Conservation (phyloP, 1,140 invertebrate genomes). For the Atopsyche davidsoni region DNA sequence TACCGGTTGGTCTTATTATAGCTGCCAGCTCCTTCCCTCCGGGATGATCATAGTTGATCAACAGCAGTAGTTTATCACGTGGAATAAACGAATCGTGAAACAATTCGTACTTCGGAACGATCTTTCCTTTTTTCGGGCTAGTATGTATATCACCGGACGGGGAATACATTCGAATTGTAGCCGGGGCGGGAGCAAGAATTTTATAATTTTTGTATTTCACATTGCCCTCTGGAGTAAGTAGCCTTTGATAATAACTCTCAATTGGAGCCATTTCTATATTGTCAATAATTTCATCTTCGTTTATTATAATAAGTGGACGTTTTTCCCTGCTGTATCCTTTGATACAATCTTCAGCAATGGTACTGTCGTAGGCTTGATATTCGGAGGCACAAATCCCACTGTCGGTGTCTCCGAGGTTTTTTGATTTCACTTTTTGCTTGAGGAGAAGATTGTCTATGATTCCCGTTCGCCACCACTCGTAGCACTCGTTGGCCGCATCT, state of each 20-base stretch:
- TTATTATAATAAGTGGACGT: slow-evolving; percentile 24
- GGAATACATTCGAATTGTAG: slow-evolving; percentile 34
- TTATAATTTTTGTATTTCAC: slow-evolving; percentile 38
- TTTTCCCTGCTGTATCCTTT: too few relatives aligned
- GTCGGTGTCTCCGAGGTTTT: slow-evolving; percentile 8
- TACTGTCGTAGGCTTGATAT: slow-evolving; percentile 8
- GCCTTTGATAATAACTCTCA: slow-evolving; percentile 32
- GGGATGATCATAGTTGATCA: slow-evolving; percentile 39
- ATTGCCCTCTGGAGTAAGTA: slow-evolving; percentile 38
- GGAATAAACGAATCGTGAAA: slow-evolving; percentile 35
- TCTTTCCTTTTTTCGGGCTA: slow-evolving; percentile 35
- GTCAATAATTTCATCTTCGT: slow-evolving; percentile 18
- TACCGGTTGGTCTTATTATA: slow-evolving; percentile 35
- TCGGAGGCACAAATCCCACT: slow-evolving; percentile 14
- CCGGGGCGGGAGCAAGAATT: slow-evolving; percentile 33
- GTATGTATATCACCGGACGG: slow-evolving; percentile 38
- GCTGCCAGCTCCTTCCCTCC: slow-evolving; percentile 39
- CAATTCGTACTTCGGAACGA: slow-evolving; percentile 38
- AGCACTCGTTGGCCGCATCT: slow-evolving; percentile 15
- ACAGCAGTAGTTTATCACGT: slow-evolving; percentile 38
- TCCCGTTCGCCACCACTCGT: slow-evolving; percentile 16
- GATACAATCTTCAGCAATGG: too few relatives aligned
- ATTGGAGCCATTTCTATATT: slow-evolving; percentile 34
- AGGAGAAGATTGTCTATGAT: slow-evolving; percentile 16
- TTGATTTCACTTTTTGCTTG: slow-evolving; percentile 13